Conservation (phyloP, 2,797 vertebrate species). For the Erethizon dorsatum region DNA sequence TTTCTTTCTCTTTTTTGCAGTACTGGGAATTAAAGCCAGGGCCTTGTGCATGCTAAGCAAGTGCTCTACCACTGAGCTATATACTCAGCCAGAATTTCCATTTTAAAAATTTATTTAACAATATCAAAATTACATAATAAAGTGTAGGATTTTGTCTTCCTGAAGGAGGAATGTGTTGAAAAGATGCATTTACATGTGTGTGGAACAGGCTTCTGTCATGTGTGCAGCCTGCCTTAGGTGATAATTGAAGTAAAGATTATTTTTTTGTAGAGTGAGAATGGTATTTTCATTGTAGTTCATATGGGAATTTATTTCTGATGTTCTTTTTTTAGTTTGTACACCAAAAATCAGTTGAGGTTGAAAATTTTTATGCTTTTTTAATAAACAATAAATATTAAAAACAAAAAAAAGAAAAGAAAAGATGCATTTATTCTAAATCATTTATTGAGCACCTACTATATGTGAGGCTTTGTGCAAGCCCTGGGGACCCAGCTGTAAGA, state of each 20-base stretch:
- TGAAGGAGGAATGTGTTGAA: slow-evolving; percentile 16
- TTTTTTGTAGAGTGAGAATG: too few relatives aligned
- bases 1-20: neutral
- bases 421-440: neutral
- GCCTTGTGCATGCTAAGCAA: neutral
- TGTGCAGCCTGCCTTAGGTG: too few relatives aligned
- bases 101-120: neutral
- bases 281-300: too few relatives aligned
- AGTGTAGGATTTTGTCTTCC: neutral
- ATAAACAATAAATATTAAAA: too few relatives aligned
- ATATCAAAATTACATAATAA: neutral
- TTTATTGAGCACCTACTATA: neutral
- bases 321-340: too few relatives aligned
- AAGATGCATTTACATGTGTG: neutral
- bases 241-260: too few relatives aligned
- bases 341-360: too few relatives aligned
- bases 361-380: too few relatives aligned
- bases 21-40: neutral
- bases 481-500: neutral
- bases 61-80: neutral
- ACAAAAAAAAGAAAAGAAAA: neutral
- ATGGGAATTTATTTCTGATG: too few relatives aligned
- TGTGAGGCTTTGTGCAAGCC: neutral
- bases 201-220: too few relatives aligned
- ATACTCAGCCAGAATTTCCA: neutral